phyloP scores from a whole-genome alignment of 2,888 invertebrate genomes.

The Chaetoderma sp. region DNA sequence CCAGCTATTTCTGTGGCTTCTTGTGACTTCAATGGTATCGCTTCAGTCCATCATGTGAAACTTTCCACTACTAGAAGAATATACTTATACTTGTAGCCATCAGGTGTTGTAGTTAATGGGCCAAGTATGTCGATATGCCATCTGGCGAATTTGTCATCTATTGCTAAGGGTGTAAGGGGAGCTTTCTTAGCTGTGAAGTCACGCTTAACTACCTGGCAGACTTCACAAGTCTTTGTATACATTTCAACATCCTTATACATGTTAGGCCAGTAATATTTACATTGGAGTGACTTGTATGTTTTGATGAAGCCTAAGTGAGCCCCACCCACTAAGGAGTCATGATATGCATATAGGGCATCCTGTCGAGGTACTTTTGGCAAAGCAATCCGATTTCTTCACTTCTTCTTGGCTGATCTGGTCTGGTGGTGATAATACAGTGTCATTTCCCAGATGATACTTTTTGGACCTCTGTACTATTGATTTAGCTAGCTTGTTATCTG shows the following conservation, averaged over 20 bases:
- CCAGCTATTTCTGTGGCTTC: too few species aligned
- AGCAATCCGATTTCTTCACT: not conserved
- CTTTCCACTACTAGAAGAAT: constrained; percentile 9
- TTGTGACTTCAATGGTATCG: too few species aligned
- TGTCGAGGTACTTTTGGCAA: constrained; percentile 18
- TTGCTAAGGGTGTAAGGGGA: constrained; percentile 17
- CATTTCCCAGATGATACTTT: constrained; percentile 20
- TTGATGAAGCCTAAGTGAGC: constrained; percentile 19
- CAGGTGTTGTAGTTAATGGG: not conserved
- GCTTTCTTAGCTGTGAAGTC: constrained; percentile 6
- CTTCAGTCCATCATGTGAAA: constrained; percentile 8
- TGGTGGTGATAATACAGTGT: constrained; percentile 27
- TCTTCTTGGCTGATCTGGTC: constrained; percentile 2
- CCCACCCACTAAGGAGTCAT: constrained; percentile 23
- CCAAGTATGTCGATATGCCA: constrained; percentile 29
- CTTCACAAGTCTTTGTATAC: constrained; percentile 13
- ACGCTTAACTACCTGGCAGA: constrained; percentile 17
- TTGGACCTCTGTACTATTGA: constrained; percentile 15
- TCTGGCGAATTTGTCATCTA: constrained; percentile 11
- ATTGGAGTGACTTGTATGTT: constrained; percentile 9
- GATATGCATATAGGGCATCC: constrained; percentile 24
- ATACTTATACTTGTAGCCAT: constrained; percentile 4
- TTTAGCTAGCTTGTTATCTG: constrained; percentile 8
- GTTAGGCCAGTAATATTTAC: constrained; percentile 24
- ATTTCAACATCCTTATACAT: constrained; percentile 20